A percentile compares a stretch with the other conserved stretches of the same genome.
These are phyloP conservation scores for Choloepus hoffmanni DNA, from an alignment of 2,113 vertebrate genomes.

Conservation along the genomic window DNA sequence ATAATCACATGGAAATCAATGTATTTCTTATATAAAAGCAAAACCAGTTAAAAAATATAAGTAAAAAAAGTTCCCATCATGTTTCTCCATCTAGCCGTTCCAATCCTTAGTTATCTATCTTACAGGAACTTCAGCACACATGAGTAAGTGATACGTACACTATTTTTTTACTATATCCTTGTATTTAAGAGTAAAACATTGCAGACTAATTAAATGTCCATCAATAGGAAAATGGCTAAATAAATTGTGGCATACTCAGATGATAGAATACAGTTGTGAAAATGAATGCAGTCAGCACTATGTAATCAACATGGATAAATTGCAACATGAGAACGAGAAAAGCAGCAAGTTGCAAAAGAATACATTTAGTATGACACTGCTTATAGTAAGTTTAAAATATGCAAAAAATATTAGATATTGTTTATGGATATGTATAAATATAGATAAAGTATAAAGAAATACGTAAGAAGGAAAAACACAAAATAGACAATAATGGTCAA, in stretches of 20 bases:
- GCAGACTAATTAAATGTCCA: background rate
- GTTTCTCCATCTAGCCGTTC: background rate
- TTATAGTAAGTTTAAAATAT: too few relatives aligned
- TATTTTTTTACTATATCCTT: background rate
- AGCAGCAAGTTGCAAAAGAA: background rate
- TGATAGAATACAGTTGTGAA: background rate
- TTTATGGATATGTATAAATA: too few relatives aligned
- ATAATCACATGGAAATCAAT: background rate
- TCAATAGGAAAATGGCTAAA: background rate
- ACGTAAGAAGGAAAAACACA: too few relatives aligned
- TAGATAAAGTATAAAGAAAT: too few relatives aligned
- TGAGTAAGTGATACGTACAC: background rate
- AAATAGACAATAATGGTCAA: too few relatives aligned
- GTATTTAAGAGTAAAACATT: background rate
- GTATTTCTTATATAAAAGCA: background rate
- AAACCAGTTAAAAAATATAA: background rate
- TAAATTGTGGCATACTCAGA: background rate
- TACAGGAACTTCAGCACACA: background rate
- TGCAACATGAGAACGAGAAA: background rate
- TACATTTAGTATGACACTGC: background rate
- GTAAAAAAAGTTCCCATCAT: background rate
- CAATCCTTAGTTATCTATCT: background rate
- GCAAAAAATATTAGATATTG: too few relatives aligned
- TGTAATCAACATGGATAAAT: background rate
- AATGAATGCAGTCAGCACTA: background rate